Evolutionary conservation across 2,888 invertebrate species (phyloP).

Genomic region (Eutolmus rufibarbis): DNA sequence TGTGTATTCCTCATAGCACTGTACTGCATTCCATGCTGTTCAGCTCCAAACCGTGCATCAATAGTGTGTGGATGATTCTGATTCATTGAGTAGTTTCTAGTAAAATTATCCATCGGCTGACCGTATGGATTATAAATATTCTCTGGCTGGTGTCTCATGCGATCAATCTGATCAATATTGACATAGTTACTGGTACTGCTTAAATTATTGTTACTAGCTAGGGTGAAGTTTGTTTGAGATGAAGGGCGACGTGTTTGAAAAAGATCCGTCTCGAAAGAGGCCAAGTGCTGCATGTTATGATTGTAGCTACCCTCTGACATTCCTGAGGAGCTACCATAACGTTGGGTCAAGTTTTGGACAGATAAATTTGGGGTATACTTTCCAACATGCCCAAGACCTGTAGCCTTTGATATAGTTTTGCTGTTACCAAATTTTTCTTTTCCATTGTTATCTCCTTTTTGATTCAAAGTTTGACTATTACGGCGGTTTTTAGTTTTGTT

Average conservation of each 20-base stretch:
- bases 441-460: constrained; percentile 38
- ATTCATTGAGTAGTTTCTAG: constrained; percentile 59
- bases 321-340: constrained; percentile 59
- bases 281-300: constrained; percentile 39
- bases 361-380: constrained; percentile 76
- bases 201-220: constrained; percentile 28
- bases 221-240: constrained; percentile 44
- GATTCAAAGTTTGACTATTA: constrained; percentile 51
- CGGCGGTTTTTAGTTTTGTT: constrained; percentile 52
- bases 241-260: constrained; percentile 50
- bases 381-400: constrained; percentile 79
- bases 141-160: constrained; percentile 62
- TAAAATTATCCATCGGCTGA: constrained; percentile 57
- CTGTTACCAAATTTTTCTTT: constrained; percentile 77
- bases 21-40: constrained; percentile 49
- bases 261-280: constrained; percentile 47
- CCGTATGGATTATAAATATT: constrained; percentile 50
- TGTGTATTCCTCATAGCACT: constrained; percentile 55
- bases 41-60: constrained; percentile 50
- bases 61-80: constrained; percentile 59
- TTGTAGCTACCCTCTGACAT: not conserved
- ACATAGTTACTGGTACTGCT: constrained; percentile 63
- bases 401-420: constrained; percentile 69
- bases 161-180: constrained; percentile 68
- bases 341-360: constrained; percentile 58